phyloP scores from a whole-genome alignment of 2,888 invertebrate species.

The Gymnocheta viridis region DNA sequence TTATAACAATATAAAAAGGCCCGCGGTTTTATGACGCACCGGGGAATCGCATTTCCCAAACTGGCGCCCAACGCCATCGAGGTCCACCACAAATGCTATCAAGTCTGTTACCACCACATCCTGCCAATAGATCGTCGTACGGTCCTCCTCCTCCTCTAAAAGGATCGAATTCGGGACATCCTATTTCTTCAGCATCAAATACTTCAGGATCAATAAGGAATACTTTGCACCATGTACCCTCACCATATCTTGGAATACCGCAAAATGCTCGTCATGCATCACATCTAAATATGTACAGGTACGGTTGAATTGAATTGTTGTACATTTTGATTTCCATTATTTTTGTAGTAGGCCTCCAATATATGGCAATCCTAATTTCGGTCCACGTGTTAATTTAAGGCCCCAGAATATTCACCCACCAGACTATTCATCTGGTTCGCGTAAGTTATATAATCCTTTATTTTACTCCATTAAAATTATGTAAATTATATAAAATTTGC shows the following conservation, averaged over 20 bases:
- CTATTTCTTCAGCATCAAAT: slow-evolving; percentile 49
- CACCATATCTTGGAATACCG: slow-evolving; percentile 71
- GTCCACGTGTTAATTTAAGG: slow-evolving; percentile 74
- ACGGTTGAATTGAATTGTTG: not conserved
- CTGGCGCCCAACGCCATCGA: slow-evolving; percentile 71
- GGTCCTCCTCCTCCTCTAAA: slow-evolving; percentile 81
- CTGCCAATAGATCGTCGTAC: slow-evolving; percentile 78
- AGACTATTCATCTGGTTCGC: slow-evolving; percentile 77
- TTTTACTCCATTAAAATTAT: not conserved
- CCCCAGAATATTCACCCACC: slow-evolving; percentile 74
- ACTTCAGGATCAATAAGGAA: slow-evolving; percentile 41
- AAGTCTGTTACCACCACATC: slow-evolving; percentile 63
- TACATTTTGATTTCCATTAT: not conserved
- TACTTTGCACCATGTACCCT: slow-evolving; percentile 60
- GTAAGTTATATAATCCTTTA: slow-evolving; percentile 72
- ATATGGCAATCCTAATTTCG: slow-evolving; percentile 80
- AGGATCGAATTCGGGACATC: slow-evolving; percentile 73
- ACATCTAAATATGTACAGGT: slow-evolving; percentile 80
- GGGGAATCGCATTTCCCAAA: slow-evolving; percentile 57
- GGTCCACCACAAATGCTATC: slow-evolving; percentile 72
- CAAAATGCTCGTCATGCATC: slow-evolving; percentile 79
- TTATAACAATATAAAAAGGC: slow-evolving; percentile 55
- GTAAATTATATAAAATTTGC: not conserved
- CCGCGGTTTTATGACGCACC: slow-evolving; percentile 77
- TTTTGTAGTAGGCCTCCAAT: slow-evolving; percentile 76